phyloP scores from a whole-genome alignment of 2,888 invertebrate species.

The Lapara coniferarum region DNA sequence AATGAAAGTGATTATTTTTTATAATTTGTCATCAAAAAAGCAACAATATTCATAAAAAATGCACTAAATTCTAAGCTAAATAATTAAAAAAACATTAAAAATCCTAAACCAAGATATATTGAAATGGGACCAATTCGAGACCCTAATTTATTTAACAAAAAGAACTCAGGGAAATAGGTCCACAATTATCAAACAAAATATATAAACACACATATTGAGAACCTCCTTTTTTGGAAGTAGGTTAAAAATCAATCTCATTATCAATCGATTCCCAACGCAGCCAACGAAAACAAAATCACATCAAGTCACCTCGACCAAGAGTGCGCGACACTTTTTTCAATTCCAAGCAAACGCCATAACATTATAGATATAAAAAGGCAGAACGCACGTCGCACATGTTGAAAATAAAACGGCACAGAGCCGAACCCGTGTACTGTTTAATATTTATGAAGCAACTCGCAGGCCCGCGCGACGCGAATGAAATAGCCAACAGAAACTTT shows the following conservation, averaged over 20 bases:
- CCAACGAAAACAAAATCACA: conserved; percentile 6
- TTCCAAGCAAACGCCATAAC: conserved; percentile 37
- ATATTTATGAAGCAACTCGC: conserved; percentile 58
- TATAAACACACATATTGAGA: no score
- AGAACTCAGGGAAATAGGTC: no score
- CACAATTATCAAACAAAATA: no score
- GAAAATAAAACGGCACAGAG: conserved; percentile 55
- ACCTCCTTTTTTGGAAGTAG: no score
- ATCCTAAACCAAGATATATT: no score
- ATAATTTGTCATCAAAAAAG: no score
- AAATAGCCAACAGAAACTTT: conserved; percentile 60
- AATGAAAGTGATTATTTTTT: not conserved
- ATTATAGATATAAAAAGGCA: conserved; percentile 46
- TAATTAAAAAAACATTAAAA: no score
- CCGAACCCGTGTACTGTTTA: conserved; percentile 56
- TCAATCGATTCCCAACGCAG: not conserved
- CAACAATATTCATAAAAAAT: no score
- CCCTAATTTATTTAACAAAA: no score
- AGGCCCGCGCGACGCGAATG: conserved; percentile 42
- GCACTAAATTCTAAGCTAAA: no score
- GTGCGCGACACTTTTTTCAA: conserved; percentile 27
- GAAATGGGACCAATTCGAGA: no score
- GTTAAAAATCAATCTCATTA: not conserved
- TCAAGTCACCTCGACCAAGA: conserved; percentile 4
- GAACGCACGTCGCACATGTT: conserved; percentile 53